phyloP scores from a whole-genome alignment of 2,113 vertebrate genomes.

The Syngnathus scovelli region DNA sequence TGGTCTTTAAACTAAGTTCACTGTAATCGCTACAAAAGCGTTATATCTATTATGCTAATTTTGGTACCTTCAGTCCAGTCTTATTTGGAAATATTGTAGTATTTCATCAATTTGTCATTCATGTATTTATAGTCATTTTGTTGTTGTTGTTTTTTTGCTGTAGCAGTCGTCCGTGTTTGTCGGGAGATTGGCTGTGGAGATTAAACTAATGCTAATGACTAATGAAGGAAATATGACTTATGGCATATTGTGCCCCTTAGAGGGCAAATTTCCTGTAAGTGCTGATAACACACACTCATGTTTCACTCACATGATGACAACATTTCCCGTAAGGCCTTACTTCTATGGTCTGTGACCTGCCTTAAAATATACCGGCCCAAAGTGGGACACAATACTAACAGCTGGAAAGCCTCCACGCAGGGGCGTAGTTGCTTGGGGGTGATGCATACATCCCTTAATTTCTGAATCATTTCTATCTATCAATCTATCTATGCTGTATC shows the following conservation, averaged over 20 bases:
- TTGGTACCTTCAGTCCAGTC: no score
- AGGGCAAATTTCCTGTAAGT: slow-evolving; percentile 1
- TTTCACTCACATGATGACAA: not conserved
- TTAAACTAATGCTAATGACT: not conserved
- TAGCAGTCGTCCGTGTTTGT: not conserved
- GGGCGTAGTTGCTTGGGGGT: not conserved
- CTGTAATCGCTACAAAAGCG: no score
- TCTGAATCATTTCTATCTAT: not conserved
- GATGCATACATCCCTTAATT: not conserved
- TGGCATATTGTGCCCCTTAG: not conserved
- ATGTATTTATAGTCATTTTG: not conserved
- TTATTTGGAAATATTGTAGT: no score
- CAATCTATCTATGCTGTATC: not conserved
- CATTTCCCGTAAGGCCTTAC: not conserved
- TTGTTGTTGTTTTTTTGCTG: not conserved
- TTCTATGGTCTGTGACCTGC: not conserved
- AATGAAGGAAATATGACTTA: not conserved
- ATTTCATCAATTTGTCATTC: not conserved
- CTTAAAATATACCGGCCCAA: not conserved
- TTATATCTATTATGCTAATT: not conserved
- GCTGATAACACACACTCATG: not conserved
- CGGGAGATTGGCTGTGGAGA: not conserved
- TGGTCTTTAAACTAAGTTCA: no score
- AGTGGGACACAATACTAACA: not conserved
- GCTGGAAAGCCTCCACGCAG: slow-evolving; percentile 1